Percentiles rank a stretch among this genome's conserved stretches.
Evolutionary conservation across 2,113 vertebrate genomes (phyloP).

Genomic region (Oostethus manadensis): DNA sequence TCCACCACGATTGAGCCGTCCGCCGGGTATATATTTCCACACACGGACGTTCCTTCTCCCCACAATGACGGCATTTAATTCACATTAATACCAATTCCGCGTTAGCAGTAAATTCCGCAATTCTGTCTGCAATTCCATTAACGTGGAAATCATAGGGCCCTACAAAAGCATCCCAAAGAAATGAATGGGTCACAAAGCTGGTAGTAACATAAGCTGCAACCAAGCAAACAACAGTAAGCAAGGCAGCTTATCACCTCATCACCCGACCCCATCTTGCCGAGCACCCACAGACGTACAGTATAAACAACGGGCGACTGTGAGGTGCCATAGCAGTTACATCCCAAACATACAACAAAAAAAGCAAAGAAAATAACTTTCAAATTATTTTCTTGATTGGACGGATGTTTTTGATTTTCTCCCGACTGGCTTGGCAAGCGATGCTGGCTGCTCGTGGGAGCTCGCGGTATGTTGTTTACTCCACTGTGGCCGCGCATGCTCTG

Average conservation of each 20-base stretch:
- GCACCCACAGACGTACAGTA: too few species aligned
- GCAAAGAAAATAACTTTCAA: neutral
- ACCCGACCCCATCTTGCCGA: neutral
- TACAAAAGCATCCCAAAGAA: neutral
- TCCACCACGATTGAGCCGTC: too few species aligned
- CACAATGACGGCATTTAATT: too few species aligned
- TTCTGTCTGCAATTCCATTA: too few species aligned
- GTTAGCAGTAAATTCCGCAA: too few species aligned
- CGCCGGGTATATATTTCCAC: too few species aligned
- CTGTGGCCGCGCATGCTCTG: neutral
- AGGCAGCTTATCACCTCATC: neutral
- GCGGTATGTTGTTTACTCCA: neutral
- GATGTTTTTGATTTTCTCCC: slow-evolving; percentile 1
- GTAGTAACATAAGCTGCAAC: too few species aligned
- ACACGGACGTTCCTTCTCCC: too few species aligned
- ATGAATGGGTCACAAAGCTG: neutral
- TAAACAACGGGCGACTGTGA: neutral
- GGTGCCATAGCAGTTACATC: neutral
- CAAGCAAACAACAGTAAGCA: too few species aligned
- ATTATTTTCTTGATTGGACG: neutral
- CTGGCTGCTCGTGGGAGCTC: neutral
- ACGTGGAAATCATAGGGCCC: too few species aligned
- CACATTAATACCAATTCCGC: too few species aligned
- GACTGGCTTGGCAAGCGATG: neutral
- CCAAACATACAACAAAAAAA: neutral